A percentile compares a stretch with the other conserved stretches of the same genome.
These are phyloP conservation scores for Heterotis niloticus DNA, from an alignment of 2,113 vertebrate species.

Conservation along the genomic window DNA sequence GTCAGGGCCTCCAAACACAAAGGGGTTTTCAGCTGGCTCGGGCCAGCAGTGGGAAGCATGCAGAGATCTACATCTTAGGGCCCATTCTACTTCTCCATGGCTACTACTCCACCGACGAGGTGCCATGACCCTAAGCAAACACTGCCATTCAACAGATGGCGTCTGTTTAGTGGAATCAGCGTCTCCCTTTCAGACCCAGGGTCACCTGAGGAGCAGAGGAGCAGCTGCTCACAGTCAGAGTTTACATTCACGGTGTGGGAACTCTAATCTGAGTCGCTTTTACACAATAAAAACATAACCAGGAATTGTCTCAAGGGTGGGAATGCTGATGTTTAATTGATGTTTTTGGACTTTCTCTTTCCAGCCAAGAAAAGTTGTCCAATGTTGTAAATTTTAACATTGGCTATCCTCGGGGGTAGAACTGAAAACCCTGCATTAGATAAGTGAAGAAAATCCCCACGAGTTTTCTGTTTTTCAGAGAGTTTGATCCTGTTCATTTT, in stretches of 20 bases:
- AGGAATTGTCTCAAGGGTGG: background rate
- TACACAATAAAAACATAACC: background rate
- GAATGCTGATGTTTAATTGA: background rate
- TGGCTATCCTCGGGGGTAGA: background rate
- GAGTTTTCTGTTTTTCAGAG: no score
- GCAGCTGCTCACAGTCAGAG: constrained; percentile 7
- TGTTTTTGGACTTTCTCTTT: background rate
- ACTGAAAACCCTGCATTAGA: no score
- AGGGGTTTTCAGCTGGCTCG: background rate
- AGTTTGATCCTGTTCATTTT: no score
- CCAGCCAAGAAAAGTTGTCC: background rate
- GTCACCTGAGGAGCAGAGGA: background rate
- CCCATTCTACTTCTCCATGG: background rate
- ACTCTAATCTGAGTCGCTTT: background rate
- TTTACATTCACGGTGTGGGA: constrained; percentile 11
- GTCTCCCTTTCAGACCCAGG: background rate
- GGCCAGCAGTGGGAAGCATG: background rate
- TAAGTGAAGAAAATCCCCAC: no score
- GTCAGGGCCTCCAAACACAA: constrained; percentile 3
- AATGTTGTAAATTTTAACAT: background rate
- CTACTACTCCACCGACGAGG: background rate
- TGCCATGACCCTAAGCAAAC: background rate
- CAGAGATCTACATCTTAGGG: background rate
- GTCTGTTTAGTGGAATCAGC: constrained; percentile 19
- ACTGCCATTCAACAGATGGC: constrained; percentile 1